These are phyloP conservation scores for Hipposideros armiger DNA, from an alignment of 2,113 vertebrate species.

Conservation along the genomic window DNA sequence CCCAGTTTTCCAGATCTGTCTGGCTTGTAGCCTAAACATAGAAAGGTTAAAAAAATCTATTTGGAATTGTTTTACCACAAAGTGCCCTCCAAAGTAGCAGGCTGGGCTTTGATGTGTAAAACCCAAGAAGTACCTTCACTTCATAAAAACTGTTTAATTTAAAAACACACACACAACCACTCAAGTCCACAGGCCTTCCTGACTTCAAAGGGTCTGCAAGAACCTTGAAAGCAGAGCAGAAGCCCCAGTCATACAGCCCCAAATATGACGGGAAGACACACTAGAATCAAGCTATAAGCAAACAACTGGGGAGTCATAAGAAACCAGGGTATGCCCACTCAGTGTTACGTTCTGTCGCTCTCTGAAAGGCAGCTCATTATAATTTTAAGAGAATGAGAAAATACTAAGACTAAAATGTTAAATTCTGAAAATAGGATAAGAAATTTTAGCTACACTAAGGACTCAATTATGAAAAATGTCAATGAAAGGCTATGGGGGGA, in stretches of 20 bases:
- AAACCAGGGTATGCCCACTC: accelerated
- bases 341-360: accelerated
- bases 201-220: background rate
- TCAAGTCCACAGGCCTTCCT: background rate
- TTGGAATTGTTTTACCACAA: background rate
- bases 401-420: background rate
- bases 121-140: background rate
- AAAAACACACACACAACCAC: background rate
- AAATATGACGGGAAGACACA: accelerated
- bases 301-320: accelerated
- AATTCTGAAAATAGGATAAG: background rate
- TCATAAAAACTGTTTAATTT: background rate
- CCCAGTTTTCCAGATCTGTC: constrained; percentile 98
- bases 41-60: accelerated
- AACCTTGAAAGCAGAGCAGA: too few relatives aligned
- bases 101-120: background rate
- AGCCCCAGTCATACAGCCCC: background rate
- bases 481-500: background rate
- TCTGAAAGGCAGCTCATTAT: too few relatives aligned
- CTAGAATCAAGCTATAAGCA: background rate
- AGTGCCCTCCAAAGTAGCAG: background rate
- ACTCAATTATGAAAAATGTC: background rate
- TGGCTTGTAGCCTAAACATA: constrained; percentile 94
- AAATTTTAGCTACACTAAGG: background rate
- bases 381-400: background rate